phyloP scores from a whole-genome alignment of 2,888 invertebrate species.

The Andrena bicolor region DNA sequence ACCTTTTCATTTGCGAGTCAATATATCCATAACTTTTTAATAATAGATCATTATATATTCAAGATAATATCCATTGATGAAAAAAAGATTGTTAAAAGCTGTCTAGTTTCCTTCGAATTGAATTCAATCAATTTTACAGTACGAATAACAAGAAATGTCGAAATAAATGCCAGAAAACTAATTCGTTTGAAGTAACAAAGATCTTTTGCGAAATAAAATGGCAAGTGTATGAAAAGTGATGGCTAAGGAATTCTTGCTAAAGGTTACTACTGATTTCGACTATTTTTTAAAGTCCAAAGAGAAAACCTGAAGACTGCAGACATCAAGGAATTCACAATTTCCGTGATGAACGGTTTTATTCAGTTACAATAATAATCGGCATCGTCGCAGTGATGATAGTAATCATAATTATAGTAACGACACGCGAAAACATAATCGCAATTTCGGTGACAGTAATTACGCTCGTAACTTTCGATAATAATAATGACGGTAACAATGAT shows the following conservation, averaged over 20 bases:
- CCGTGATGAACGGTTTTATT: slow-evolving; percentile 80
- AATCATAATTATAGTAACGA: slow-evolving; percentile 53
- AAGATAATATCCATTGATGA: too few species aligned
- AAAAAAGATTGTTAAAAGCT: too few species aligned
- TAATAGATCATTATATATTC: too few species aligned
- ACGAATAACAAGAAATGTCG: neutral
- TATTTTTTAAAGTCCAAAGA: too few species aligned
- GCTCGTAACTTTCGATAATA: slow-evolving; percentile 22
- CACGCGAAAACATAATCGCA: slow-evolving; percentile 27
- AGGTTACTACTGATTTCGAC: too few species aligned
- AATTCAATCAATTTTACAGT: too few species aligned
- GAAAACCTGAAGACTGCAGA: neutral
- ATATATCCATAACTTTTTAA: too few species aligned
- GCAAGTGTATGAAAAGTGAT: too few species aligned
- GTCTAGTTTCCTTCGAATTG: too few species aligned
- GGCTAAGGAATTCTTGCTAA: neutral
- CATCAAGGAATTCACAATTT: slow-evolving; percentile 8
- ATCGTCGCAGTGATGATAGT: slow-evolving; percentile 73
- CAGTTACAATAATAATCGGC: slow-evolving; percentile 78
- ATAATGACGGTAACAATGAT: slow-evolving; percentile 47
- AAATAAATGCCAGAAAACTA: neutral
- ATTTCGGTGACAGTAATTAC: slow-evolving; percentile 18
- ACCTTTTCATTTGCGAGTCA: too few species aligned
- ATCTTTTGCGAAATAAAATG: too few species aligned
- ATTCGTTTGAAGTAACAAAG: neutral